Conservation (phyloP, 2,113 vertebrate species). For the Scytalopus superciliaris region DNA sequence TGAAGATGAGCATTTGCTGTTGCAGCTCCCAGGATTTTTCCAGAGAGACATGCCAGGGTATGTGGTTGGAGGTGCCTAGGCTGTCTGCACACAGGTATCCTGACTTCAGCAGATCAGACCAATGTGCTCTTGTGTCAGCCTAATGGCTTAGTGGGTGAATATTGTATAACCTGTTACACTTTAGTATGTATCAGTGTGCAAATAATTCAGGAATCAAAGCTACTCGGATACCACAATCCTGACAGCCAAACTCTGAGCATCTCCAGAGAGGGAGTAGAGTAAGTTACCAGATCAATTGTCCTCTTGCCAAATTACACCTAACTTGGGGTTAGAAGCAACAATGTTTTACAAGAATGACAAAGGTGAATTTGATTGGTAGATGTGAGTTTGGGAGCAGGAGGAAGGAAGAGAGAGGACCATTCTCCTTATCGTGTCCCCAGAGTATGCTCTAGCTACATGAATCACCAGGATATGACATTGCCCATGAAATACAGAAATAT, state of each 20-base stretch:
- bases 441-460: not conserved
- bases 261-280: not conserved
- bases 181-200: fast-evolving
- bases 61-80: fast-evolving
- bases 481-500: not conserved
- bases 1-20: fast-evolving
- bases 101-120: not conserved
- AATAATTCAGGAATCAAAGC: not conserved
- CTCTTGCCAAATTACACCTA: not conserved
- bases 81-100: fast-evolving
- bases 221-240: not conserved
- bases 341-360: not conserved
- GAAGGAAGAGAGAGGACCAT: not conserved
- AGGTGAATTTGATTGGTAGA: not conserved
- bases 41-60: fast-evolving
- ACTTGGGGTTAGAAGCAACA: not conserved
- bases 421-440: not conserved
- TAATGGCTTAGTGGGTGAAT: not conserved
- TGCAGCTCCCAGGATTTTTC: not conserved
- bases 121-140: fast-evolving
- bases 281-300: not conserved
- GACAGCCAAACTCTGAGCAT: not conserved
- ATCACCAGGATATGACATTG: fast-evolving
- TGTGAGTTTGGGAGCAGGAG: not conserved
- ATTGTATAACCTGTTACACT: fast-evolving